Evolutionary conservation across 2,888 invertebrate genomes (phyloP), one percentile per base, ranked within the genome.

Genomic region (Campaea margaritaria): DNA sequence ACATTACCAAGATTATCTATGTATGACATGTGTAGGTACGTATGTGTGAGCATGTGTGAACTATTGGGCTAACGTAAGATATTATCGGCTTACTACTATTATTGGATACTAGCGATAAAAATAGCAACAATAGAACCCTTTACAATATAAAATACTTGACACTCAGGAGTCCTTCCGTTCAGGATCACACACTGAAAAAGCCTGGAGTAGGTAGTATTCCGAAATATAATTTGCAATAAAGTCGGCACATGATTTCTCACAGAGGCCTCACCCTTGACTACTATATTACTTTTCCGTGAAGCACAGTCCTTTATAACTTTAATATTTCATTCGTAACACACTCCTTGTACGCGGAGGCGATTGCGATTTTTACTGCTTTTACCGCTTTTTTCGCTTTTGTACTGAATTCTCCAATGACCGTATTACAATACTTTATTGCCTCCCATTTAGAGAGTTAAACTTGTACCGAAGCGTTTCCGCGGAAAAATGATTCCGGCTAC

Each of bases 151-250:
- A 36, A n/a, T n/a, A 11, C 10, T 12, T n/a, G n/a, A 0, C 12
- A 2, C 12, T 36, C 36, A 12, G 1, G 12, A 36, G 2, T 31
- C 10, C 36, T 2, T 10, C 13, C 46, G 66, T 68, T 67, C 61
- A 62, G 60, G 71, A 75, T 71, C 69, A 70, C 70, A 64, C 68
- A 69, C 73, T 75, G 62, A 72, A 73, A 71, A 70, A 60, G n/a
- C 62, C 56, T 60, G 47, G 56, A 67, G 68, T 55, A 60, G 31
- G 31, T 31, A 10, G 56, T 58, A 73, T 69, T 70, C 73, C 74
- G 72, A 83, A 83, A 83, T 82, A 82, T 84, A 84, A 85, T 86
- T 85, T 85, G 82, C 83, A 83, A 82, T 85, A 83, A 84, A 83
- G 74, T 76, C 71, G 65, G 73, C 78, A 74, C 74, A 82, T 79